These are phyloP conservation scores for Onthophagus sagittarius DNA, from an alignment of 2,888 invertebrate species.

Conservation along the genomic window DNA sequence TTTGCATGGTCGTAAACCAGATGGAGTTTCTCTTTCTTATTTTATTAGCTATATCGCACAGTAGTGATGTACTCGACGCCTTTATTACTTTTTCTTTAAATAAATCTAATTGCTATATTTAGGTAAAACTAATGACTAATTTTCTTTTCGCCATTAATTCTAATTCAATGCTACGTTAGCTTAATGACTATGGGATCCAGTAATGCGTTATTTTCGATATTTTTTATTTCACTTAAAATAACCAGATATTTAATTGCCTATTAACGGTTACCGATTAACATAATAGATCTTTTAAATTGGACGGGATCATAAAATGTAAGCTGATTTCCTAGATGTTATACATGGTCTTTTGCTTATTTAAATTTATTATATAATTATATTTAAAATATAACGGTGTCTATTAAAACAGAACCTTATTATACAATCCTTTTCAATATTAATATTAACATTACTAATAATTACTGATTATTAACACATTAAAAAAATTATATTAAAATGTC, in stretches of 20 bases:
- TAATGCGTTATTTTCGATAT: background rate
- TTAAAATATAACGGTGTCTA: background rate
- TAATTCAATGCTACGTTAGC: background rate
- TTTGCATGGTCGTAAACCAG: background rate
- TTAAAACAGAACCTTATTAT: no score
- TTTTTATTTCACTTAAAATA: background rate
- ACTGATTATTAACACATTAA: no score
- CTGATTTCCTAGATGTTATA: background rate
- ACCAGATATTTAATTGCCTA: background rate
- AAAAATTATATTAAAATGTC: no score
- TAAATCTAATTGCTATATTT: background rate
- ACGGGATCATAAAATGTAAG: background rate
- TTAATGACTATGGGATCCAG: background rate
- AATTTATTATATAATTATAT: background rate
- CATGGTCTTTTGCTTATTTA: background rate
- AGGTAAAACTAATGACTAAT: background rate
- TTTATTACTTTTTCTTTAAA: background rate
- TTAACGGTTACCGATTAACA: background rate
- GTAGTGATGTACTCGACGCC: background rate
- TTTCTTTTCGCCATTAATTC: background rate
- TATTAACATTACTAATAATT: no score
- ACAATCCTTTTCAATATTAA: no score
- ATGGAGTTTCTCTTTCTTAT: background rate
- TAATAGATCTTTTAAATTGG: background rate
- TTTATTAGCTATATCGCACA: background rate